Conservation (phyloP, 2,797 vertebrate species). For the Sorex maritimensis region DNA sequence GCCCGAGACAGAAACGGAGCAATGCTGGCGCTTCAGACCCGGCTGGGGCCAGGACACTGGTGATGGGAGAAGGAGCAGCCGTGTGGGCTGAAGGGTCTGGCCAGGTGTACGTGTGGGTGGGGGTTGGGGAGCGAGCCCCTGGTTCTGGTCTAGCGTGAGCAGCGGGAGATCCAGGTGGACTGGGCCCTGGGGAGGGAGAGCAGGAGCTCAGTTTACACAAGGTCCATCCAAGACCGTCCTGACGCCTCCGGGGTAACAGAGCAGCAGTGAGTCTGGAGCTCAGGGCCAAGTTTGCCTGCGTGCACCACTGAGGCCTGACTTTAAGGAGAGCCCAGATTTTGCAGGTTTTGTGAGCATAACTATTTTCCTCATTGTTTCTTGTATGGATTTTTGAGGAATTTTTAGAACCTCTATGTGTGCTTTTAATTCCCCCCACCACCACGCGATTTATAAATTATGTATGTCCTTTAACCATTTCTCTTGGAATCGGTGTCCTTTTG, state of each 20-base stretch:
- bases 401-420: background rate
- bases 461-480: slow-evolving; percentile 8
- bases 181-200: background rate
- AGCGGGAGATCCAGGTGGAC: background rate
- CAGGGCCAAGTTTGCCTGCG: background rate
- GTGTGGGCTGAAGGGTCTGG: background rate
- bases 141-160: background rate
- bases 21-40: too few relatives aligned
- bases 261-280: background rate
- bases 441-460: background rate
- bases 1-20: background rate
- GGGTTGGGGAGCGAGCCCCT: background rate
- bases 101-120: background rate
- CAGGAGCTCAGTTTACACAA: background rate
- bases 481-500: background rate
- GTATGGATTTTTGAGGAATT: background rate
- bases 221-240: too few relatives aligned
- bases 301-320: background rate
- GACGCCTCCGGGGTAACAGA: background rate
- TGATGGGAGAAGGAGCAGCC: background rate
- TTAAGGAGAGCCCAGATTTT: background rate
- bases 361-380: background rate
- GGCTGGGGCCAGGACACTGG: too few relatives aligned
- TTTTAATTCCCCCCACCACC: background rate
- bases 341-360: background rate